phyloP scores from a whole-genome alignment of 23 tunicate species.

The Halocynthia roretzi region DNA sequence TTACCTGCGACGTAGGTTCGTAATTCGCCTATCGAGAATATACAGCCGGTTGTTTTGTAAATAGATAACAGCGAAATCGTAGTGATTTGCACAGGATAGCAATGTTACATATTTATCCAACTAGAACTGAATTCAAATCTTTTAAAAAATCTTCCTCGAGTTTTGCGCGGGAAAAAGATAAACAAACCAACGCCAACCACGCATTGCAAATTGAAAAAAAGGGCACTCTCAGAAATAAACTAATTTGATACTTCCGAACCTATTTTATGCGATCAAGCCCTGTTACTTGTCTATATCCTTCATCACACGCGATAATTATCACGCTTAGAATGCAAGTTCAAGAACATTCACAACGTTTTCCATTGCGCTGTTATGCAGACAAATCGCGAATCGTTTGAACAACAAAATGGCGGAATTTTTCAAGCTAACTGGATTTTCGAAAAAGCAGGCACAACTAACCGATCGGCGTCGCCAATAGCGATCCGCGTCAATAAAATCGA shows the following conservation, averaged over 20 bases:
- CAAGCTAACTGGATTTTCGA: constrained; percentile 56
- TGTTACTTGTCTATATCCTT: too few relatives aligned
- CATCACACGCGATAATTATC: too few relatives aligned
- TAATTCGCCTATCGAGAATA: too few relatives aligned
- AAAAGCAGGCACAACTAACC: constrained; percentile 28
- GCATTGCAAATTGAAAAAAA: not conserved
- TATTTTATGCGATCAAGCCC: too few relatives aligned
- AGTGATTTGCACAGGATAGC: too few relatives aligned
- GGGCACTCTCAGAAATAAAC: not conserved
- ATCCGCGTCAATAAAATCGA: constrained; percentile 32
- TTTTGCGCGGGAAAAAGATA: constrained; percentile 34
- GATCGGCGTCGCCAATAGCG: constrained; percentile 51
- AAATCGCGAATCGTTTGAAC: not conserved
- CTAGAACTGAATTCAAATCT: constrained; percentile 1
- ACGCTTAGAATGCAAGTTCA: too few relatives aligned
- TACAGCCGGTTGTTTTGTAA: too few relatives aligned
- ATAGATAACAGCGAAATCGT: too few relatives aligned
- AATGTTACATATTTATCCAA: not conserved
- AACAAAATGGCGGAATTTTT: constrained; percentile 89
- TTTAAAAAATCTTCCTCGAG: not conserved
- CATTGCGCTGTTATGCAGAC: too few relatives aligned
- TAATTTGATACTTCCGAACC: too few relatives aligned
- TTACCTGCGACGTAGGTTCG: too few relatives aligned
- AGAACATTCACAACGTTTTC: too few relatives aligned
- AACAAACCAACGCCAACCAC: constrained; percentile 9